phyloP scores from a whole-genome alignment of 2,888 invertebrate genomes.

The Drosophila suboccidentalis region DNA sequence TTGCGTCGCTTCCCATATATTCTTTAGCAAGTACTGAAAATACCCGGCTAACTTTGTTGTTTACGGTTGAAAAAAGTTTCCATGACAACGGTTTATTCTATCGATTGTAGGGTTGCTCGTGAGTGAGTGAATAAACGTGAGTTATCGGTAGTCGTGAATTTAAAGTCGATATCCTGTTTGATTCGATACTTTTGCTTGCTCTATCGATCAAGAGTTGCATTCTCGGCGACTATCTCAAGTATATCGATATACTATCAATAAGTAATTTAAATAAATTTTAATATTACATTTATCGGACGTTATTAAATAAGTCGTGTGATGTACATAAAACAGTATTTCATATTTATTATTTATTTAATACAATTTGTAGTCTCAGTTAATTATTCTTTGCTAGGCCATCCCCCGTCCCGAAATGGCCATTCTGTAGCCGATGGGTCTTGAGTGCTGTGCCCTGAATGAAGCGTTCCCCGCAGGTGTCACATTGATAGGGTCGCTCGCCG shows the following conservation, averaged over 20 bases:
- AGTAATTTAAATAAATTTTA: too few relatives aligned
- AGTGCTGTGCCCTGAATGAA: conserved; percentile 90
- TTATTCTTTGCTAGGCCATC: conserved; percentile 29
- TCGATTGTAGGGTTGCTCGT: too few relatives aligned
- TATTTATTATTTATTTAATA: neutral
- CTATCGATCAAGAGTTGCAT: too few relatives aligned
- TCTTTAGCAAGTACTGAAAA: neutral
- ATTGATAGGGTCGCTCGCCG: conserved; percentile 89
- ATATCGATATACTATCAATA: too few relatives aligned
- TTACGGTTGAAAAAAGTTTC: conserved; percentile 1
- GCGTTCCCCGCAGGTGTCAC: conserved; percentile 89
- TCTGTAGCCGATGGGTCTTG: conserved; percentile 87
- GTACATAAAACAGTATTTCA: neutral
- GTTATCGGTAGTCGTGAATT: too few relatives aligned
- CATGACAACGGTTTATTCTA: conserved; percentile 33
- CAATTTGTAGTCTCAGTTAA: neutral
- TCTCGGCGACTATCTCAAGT: too few relatives aligned
- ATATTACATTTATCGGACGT: too few relatives aligned
- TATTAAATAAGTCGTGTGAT: neutral
- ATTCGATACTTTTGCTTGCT: too few relatives aligned
- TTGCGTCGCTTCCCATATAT: conserved; percentile 8
- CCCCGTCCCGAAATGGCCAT: conserved; percentile 60
- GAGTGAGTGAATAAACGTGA: too few relatives aligned
- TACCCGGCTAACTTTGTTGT: conserved; percentile 35
- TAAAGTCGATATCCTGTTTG: too few relatives aligned